phyloP scores from a whole-genome alignment of 2,797 vertebrate species.

The Chrysolophus pictus region DNA sequence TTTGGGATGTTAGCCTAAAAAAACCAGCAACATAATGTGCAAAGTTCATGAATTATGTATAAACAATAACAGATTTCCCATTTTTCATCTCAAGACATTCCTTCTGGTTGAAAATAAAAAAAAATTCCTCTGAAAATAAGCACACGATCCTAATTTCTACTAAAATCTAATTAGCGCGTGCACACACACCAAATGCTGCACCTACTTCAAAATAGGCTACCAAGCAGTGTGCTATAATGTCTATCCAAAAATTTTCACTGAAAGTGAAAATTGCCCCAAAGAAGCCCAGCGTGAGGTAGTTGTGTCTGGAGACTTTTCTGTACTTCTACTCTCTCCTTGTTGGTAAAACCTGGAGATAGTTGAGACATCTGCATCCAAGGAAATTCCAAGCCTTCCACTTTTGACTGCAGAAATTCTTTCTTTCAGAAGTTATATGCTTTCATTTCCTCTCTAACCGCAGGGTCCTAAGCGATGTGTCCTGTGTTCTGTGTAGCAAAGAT shows the following conservation, averaged over 20 bases:
- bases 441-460: neutral
- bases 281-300: too few species aligned
- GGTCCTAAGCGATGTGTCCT: neutral
- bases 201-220: neutral
- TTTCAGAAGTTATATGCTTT: neutral
- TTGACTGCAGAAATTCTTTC: neutral
- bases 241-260: neutral
- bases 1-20: neutral
- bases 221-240: rapidly evolving
- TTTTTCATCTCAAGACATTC: neutral
- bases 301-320: neutral
- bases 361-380: neutral
- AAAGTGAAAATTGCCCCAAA: neutral
- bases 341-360: neutral
- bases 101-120: neutral
- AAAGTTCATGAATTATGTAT: neutral
- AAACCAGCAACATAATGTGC: neutral
- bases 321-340: neutral
- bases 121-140: neutral
- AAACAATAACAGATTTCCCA: neutral
- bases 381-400: neutral
- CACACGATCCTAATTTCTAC: neutral
- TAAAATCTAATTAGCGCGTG: neutral
- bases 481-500: neutral
- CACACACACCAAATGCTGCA: rapidly evolving